phyloP scores from a whole-genome alignment of 2,888 invertebrate genomes.

The Troglohyphantes excavatus region DNA sequence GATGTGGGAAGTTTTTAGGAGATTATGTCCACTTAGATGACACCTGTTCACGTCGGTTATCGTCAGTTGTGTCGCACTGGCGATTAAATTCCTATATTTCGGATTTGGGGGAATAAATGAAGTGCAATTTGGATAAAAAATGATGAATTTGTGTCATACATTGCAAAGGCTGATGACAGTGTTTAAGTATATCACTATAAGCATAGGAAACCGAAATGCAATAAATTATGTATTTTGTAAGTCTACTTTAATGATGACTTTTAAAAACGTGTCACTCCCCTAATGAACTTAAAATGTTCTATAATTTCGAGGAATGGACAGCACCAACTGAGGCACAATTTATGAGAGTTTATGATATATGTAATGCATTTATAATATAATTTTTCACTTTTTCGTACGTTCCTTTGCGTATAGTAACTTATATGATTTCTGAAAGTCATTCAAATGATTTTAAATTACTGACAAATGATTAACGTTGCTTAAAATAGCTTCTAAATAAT shows the following conservation, averaged over 20 bases:
- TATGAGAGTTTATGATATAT: neutral
- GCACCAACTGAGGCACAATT: neutral
- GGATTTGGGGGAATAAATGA: constrained; percentile 8
- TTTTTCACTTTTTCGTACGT: neutral
- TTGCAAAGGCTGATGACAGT: neutral
- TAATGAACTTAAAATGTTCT: neutral
- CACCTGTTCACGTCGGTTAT: constrained; percentile 18
- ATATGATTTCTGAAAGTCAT: too few relatives aligned
- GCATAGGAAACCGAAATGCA: neutral
- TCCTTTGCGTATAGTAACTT: too few relatives aligned
- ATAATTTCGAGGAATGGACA: neutral
- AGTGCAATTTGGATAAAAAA: constrained; percentile 27
- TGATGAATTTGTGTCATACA: constrained; percentile 25
- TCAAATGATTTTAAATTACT: too few relatives aligned
- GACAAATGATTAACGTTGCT: too few relatives aligned
- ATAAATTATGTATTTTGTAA: neutral
- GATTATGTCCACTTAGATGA: neutral
- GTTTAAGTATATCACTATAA: neutral
- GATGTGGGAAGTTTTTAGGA: constrained; percentile 11
- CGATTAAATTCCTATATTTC: constrained; percentile 34
- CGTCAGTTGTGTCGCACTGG: constrained; percentile 1
- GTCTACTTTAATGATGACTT: neutral
- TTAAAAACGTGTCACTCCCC: neutral
- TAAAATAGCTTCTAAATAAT: too few relatives aligned
- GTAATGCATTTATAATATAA: neutral